Percentiles rank a stretch among this genome's conserved stretches.
phyloP scores from a whole-genome alignment of 2,888 invertebrate genomes.

The Macaria notata region DNA sequence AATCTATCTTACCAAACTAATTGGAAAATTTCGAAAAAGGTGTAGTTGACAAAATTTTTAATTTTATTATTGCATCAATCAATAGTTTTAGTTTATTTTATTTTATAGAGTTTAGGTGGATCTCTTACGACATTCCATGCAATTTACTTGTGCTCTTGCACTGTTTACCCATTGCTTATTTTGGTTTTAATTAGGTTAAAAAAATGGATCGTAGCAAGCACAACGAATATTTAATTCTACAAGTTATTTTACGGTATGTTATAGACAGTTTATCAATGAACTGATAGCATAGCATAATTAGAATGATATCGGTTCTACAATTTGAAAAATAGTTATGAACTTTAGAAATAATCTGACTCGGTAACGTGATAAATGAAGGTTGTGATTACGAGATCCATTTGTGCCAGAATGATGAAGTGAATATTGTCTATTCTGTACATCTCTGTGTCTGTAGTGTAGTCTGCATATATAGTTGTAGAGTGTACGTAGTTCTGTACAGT shows the following conservation, averaged over 20 bases:
- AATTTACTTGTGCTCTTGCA: slow-evolving; percentile 57
- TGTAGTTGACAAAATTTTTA: slow-evolving; percentile 53
- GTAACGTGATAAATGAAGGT: slow-evolving; percentile 4
- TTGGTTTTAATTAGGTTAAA: slow-evolving; percentile 42
- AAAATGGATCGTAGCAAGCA: slow-evolving; percentile 38
- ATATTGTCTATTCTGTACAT: slow-evolving; percentile 47
- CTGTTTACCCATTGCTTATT: slow-evolving; percentile 46
- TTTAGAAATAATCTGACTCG: too few species aligned
- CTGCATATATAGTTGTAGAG: slow-evolving; percentile 58
- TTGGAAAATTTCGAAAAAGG: slow-evolving; percentile 51
- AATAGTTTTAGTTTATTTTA: slow-evolving; percentile 44
- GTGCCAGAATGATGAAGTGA: slow-evolving; percentile 58
- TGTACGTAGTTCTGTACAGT: slow-evolving; percentile 66
- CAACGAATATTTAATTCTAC: slow-evolving; percentile 12
- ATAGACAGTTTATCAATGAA: too few species aligned
- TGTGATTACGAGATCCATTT: slow-evolving; percentile 42
- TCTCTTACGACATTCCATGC: slow-evolving; percentile 65
- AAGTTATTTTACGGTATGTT: too few species aligned
- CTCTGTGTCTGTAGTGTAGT: slow-evolving; percentile 50
- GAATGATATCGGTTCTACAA: too few species aligned
- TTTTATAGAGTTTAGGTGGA: slow-evolving; percentile 50
- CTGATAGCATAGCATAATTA: too few species aligned
- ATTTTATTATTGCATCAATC: slow-evolving; percentile 45
- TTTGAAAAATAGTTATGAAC: too few species aligned
- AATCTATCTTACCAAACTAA: slow-evolving; percentile 66